Conservation (phyloP, 2,113 vertebrate species). For the Mustela nigripes region DNA sequence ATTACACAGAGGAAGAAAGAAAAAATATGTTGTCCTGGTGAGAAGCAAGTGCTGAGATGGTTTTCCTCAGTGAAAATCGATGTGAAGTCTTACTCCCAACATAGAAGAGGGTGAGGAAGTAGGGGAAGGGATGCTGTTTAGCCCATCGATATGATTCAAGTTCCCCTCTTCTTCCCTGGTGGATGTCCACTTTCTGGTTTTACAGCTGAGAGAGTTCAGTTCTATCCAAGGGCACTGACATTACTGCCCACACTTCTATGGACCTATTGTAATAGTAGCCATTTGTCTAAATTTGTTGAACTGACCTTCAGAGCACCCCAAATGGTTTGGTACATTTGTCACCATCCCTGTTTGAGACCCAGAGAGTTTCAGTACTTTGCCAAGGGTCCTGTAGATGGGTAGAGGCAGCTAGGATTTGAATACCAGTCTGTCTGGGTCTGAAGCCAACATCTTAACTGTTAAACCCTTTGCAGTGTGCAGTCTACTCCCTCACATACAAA, state of each 20-base stretch:
- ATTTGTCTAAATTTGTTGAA: neutral
- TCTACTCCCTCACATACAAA: neutral
- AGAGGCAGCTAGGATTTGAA: neutral
- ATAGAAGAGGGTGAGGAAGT: neutral
- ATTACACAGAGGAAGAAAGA: conserved; percentile 61
- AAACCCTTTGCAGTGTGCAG: neutral
- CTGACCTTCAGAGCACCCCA: neutral
- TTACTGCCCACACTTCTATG: neutral
- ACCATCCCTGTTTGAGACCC: neutral
- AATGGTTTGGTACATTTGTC: neutral
- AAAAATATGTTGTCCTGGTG: neutral
- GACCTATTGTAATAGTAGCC: neutral
- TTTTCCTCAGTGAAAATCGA: conserved; percentile 52
- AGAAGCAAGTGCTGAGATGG: neutral
- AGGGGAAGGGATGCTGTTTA: neutral
- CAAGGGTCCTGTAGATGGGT: neutral
- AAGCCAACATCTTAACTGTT: neutral
- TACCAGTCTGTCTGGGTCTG: neutral
- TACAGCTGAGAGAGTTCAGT: neutral
- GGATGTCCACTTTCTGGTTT: neutral
- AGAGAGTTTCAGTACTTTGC: neutral
- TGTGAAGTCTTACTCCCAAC: neutral
- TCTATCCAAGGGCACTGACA: neutral
- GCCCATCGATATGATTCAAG: neutral
- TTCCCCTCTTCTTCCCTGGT: neutral